Evolutionary conservation across 2,888 invertebrate genomes (phyloP), one percentile per base, ranked within the genome.

Genomic region (Trissolcus brochymenae): DNA sequence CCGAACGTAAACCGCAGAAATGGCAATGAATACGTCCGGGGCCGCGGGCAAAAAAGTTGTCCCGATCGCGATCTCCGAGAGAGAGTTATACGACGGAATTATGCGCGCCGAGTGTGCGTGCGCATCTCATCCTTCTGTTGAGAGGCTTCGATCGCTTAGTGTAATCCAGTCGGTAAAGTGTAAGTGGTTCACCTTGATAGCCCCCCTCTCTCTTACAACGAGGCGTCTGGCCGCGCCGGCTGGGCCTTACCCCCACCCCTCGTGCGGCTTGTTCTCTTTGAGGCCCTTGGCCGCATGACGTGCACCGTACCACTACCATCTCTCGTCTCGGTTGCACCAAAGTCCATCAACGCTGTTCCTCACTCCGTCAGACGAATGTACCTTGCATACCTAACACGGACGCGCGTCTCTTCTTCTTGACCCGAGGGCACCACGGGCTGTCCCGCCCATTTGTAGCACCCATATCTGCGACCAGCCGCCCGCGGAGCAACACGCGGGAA

Each of bases 111-210:
- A 43, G 73, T 61, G 72, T 75, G 72, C 74, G 75, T 70, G 77
- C 81, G 81, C 81, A 81, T 79, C 80, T 77, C 82, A 80, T 80
- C 80, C 80, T 81, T 81, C 81, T 79, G 76, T 79, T 61, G 78
- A 74, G 76, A 75, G 78, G 81, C 82, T 83, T 83, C 84, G 86
- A 87, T 86, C 87, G 87, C 87, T 87, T 87, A 87, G 86, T 87
- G 85, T 87, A 87, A 87, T 87, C 86, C 86, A 86, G 86, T 87
- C 87, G 84, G 86, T 85, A 85, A 86, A 84, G 85, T 85, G 83
- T 87, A 87, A 87, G 86, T 87, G 87, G 87, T 87, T 87, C 87
- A 85, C 87, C 87, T 87, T 87, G 87, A 87, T 87, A 87, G 83
- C 81, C 82, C 84, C 81, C 81, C 82, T 81, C 82, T 82, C 70